Conservation (phyloP, 92 coral and sea anemone genomes). For the Micromussa lordhowensis region DNA sequence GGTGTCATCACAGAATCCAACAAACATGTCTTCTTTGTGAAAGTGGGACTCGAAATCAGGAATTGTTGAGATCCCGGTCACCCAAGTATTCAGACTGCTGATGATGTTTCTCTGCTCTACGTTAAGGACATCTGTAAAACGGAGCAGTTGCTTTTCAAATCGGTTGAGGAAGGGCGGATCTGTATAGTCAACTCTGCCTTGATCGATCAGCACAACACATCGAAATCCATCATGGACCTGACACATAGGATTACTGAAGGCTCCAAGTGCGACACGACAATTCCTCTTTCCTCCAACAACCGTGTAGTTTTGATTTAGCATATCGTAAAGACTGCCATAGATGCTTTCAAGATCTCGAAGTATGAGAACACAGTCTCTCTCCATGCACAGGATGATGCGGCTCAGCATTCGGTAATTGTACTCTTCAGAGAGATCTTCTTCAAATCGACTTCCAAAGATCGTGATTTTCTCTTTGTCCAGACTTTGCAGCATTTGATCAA, state of each 20-base stretch:
- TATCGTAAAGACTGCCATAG: constrained; percentile 98
- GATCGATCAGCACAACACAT: constrained; percentile 92
- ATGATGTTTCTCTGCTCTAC: constrained; percentile 62
- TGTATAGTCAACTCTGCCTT: constrained; percentile 85
- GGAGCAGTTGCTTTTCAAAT: constrained; percentile 94
- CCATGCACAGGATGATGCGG: constrained; percentile 98
- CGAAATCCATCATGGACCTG: constrained; percentile 98
- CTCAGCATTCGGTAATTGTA: constrained; percentile 93
- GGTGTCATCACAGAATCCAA: constrained; percentile 92
- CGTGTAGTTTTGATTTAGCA: constrained; percentile 96
- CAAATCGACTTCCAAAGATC: constrained; percentile 94
- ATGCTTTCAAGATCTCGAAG: constrained; percentile 92
- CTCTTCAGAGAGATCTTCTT: constrained; percentile 96
- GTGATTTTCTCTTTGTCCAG: constrained; percentile 93
- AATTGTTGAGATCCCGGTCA: constrained; percentile 70
- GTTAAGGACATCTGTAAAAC: constrained; percentile 88
- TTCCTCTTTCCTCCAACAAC: constrained; percentile 96
- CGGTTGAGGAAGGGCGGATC: constrained; percentile 98
- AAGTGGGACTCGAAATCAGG: constrained; percentile 70
- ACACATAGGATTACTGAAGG: constrained; percentile 98
- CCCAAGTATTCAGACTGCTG: constrained; percentile 71
- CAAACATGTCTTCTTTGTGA: constrained; percentile 81
- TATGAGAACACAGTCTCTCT: constrained; percentile 88
- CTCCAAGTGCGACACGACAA: constrained; percentile 97
- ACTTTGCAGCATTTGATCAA: constrained; percentile 76